A percentile compares a stretch with the other conserved stretches of the same genome.
phyloP scores from a whole-genome alignment of 2,888 invertebrate genomes.

The Vandiemenella viatica region DNA sequence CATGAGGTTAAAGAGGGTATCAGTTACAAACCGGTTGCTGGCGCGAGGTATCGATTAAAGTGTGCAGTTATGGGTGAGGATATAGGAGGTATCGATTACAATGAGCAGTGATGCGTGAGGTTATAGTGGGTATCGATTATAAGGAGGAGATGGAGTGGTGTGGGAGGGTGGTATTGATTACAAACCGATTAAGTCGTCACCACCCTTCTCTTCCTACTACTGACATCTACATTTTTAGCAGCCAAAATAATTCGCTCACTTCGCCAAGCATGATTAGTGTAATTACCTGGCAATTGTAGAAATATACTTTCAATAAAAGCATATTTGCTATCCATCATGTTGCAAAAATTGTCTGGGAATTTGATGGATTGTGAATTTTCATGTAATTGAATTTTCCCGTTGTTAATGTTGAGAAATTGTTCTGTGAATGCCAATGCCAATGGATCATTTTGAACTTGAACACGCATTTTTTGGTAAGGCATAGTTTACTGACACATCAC shows the following conservation, averaged over 20 bases:
- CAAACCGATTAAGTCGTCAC: no score
- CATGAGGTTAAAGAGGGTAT: no score
- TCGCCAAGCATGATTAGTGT: slow-evolving; percentile 22
- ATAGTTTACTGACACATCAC: slow-evolving; percentile 16
- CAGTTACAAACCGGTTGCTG: no score
- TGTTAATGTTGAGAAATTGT: slow-evolving; percentile 20
- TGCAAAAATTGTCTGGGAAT: slow-evolving; percentile 20
- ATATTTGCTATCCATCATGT: slow-evolving; percentile 13
- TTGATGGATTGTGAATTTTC: slow-evolving; percentile 17
- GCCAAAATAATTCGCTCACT: slow-evolving; percentile 23
- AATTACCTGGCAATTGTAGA: slow-evolving; percentile 19
- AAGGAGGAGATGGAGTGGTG: no score
- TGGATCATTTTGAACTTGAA: slow-evolving; percentile 21
- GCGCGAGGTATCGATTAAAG: no score
- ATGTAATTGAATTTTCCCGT: slow-evolving; percentile 18
- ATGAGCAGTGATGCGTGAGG: no score
- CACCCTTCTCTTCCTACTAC: no score
- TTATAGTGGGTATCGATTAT: no score
- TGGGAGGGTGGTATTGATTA: no score
- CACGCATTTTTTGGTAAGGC: slow-evolving; percentile 21
- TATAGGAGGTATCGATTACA: no score
- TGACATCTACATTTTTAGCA: slow-evolving; percentile 23
- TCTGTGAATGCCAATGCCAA: slow-evolving; percentile 19
- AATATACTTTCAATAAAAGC: slow-evolving; percentile 19
- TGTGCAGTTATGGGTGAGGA: no score